Conservation (phyloP, 1,140 invertebrate species). For the Hyles euphorbiae region DNA sequence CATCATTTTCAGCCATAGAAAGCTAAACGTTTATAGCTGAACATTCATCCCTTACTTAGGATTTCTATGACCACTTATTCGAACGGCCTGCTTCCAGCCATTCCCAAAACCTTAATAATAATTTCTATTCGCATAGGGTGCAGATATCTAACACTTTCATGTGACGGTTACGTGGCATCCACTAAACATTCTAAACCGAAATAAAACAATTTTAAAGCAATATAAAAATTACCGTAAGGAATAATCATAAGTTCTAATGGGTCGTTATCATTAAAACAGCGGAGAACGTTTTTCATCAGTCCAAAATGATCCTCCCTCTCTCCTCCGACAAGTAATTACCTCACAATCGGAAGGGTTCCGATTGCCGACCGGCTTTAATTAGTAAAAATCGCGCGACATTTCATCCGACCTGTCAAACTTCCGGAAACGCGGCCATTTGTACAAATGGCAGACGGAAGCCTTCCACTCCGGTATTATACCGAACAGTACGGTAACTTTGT, state of each 20-base stretch:
- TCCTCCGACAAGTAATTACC: background rate
- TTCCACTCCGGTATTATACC: background rate
- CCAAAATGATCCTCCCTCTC: slow-evolving; percentile 14
- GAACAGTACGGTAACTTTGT: background rate
- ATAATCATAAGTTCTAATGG: slow-evolving; percentile 9
- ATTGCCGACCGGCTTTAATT: slow-evolving; percentile 44
- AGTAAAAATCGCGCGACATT: slow-evolving; percentile 68
- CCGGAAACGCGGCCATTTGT: slow-evolving; percentile 35
- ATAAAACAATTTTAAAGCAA: too few relatives aligned
- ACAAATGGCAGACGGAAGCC: slow-evolving; percentile 42
- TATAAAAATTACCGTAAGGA: too few relatives aligned
- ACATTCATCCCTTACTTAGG: too few relatives aligned
- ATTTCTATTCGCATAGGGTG: too few relatives aligned
- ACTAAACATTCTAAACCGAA: too few relatives aligned
- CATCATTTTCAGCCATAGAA: too few relatives aligned
- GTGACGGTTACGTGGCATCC: too few relatives aligned
- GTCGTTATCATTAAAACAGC: slow-evolving; percentile 9
- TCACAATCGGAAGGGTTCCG: slow-evolving; percentile 31
- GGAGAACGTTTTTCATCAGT: slow-evolving; percentile 22
- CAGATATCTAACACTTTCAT: too few relatives aligned
- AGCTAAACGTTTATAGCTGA: too few relatives aligned
- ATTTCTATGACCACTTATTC: too few relatives aligned
- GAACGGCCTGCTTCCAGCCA: too few relatives aligned
- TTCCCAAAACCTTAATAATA: too few relatives aligned
- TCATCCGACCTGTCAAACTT: slow-evolving; percentile 63